These are phyloP conservation scores for Cremastinae sp. DNA, from an alignment of 2,888 invertebrate genomes.

Conservation along the genomic window DNA sequence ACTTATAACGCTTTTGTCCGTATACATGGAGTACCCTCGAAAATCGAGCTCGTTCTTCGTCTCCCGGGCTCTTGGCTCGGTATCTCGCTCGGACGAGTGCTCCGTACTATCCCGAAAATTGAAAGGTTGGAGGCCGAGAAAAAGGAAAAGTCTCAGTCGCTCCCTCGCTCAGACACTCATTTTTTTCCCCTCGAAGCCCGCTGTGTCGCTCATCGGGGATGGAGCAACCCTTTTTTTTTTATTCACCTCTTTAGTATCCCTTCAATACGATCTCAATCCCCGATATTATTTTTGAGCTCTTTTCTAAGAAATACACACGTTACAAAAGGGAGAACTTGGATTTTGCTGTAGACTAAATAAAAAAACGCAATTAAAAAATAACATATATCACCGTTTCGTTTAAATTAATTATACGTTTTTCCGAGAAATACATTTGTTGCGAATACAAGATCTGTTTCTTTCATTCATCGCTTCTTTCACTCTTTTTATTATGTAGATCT, in stretches of 20 bases:
- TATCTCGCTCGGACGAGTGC: slow-evolving; percentile 8
- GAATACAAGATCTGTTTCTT: too few relatives aligned
- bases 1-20: background rate
- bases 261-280: too few relatives aligned
- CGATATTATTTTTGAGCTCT: too few relatives aligned
- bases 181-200: slow-evolving; percentile 22
- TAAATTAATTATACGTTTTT: too few relatives aligned
- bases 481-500: background rate
- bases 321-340: too few relatives aligned
- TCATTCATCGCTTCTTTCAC: background rate
- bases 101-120: slow-evolving; percentile 13
- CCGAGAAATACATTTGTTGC: too few relatives aligned
- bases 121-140: slow-evolving; percentile 25
- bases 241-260: too few relatives aligned
- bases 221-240: background rate
- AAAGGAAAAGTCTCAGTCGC: slow-evolving; percentile 36
- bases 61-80: background rate
- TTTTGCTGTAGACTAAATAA: too few relatives aligned
- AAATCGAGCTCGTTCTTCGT: slow-evolving; percentile 30
- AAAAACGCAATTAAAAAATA: too few relatives aligned
- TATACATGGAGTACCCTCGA: slow-evolving; percentile 31
- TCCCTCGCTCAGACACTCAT: slow-evolving; percentile 20
- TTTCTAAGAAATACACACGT: too few relatives aligned
- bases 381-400: too few relatives aligned
- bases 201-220: background rate